These are phyloP conservation scores for Mercenaria mercenaria DNA, from an alignment of 1,140 invertebrate species.

Conservation along the genomic window DNA sequence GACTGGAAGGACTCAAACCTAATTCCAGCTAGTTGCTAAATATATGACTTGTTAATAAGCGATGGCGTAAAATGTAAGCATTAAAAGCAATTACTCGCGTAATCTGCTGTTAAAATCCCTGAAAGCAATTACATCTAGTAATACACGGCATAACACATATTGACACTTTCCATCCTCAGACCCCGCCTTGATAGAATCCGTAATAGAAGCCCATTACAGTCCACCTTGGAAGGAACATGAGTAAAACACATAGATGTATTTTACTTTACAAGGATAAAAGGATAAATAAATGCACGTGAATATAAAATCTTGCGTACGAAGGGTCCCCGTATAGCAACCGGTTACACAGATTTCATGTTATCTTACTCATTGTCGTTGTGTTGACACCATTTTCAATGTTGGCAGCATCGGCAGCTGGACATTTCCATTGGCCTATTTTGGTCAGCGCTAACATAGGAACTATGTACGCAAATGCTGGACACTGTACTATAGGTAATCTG, in stretches of 20 bases:
- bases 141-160: background rate
- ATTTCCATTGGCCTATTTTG: slow-evolving; percentile 64
- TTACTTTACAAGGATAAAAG: background rate
- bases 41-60: too few species aligned
- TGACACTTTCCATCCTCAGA: background rate
- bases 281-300: background rate
- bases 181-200: background rate
- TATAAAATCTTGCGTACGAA: slow-evolving; percentile 18
- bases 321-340: background rate
- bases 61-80: too few species aligned
- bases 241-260: background rate
- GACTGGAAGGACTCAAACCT: too few species aligned
- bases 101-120: too few species aligned
- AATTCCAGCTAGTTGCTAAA: too few species aligned
- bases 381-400: background rate
- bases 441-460: slow-evolving; percentile 69
- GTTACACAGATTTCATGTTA: slow-evolving; percentile 3
- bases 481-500: slow-evolving; percentile 72
- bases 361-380: slow-evolving; percentile 21
- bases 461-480: slow-evolving; percentile 71
- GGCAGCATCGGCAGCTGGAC: slow-evolving; percentile 8
- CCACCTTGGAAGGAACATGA: background rate
- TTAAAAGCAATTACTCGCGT: too few species aligned
- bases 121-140: background rate
- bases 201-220: background rate